These are phyloP conservation scores for Heloderma charlesbogerti DNA, from an alignment of 2,113 vertebrate genomes.

Conservation along the genomic window DNA sequence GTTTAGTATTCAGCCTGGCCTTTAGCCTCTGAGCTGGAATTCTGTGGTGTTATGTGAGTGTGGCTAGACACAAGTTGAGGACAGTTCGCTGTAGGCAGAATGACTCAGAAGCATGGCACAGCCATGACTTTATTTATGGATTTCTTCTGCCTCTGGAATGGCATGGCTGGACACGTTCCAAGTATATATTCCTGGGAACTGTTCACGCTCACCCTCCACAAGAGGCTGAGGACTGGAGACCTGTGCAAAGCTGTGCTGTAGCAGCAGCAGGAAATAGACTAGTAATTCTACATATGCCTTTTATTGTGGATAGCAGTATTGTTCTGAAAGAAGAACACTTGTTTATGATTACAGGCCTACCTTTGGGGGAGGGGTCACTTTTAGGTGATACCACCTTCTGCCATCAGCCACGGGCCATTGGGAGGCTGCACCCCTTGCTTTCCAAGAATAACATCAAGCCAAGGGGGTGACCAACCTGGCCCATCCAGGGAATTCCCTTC, in stretches of 20 bases:
- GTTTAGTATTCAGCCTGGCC: not conserved
- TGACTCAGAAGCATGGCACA: constrained; percentile 13
- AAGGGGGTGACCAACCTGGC: no score
- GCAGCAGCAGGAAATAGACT: not conserved
- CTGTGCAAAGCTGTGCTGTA: not conserved
- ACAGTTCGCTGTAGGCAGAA: not conserved
- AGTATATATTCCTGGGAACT: not conserved
- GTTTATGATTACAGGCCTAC: no score
- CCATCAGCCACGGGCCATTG: no score
- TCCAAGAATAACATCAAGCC: no score
- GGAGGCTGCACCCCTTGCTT: no score
- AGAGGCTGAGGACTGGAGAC: not conserved
- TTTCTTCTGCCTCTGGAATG: not conserved
- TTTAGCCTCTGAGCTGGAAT: not conserved
- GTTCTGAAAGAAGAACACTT: not conserved
- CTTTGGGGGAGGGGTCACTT: not conserved
- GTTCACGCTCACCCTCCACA: not conserved
- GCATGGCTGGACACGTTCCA: not conserved
- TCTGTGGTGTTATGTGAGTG: not conserved
- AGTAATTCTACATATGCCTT: not conserved
- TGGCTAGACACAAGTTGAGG: not conserved
- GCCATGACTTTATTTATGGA: constrained; percentile 10
- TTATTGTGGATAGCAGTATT: not conserved
- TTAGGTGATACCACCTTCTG: not conserved
- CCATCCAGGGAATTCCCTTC: no score